Evolutionary conservation across 2,888 invertebrate species (phyloP), one percentile per base, ranked within the genome.

Genomic region (Stratiomys singularior): DNA sequence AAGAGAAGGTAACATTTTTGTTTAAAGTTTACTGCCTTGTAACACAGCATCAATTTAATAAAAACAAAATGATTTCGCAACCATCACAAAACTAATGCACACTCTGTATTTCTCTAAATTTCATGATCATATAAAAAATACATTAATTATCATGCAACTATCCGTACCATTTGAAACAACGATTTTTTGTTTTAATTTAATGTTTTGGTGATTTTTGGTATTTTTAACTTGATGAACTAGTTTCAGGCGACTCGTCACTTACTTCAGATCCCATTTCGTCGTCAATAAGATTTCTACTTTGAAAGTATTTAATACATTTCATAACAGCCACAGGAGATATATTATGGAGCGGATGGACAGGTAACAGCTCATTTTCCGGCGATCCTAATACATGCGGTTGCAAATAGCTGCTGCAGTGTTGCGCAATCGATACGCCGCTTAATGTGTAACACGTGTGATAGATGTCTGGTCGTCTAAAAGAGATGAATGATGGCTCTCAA

Each of bases 361-460:
- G 89, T 82, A 90, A 91, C 78, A 96, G 86, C 88, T 93, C 92
- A 87, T 95, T 96, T 78, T 88, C 87, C 3, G 89, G 88, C 77
- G 90, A 87, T 7, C 95, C 95, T 30, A 94, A 88, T 66, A 94
- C 86, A 79, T 88, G 87, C 0, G 90, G 88, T 78, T 90, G 87
- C 18, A 87, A 85, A 25, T 83, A 83, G 9, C 83, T 84, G 72
- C 86, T 85, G 23, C 88, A 86, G 86, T 96, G 93, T 85, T 99
- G 99, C 1, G 98, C 95, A 78, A 99, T 91, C 18, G 98, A 95
- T 64, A 99, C 89, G 2, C 99, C 99, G 87, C 97, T 97, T 66
- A 99, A 88, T 0, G 95, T 93, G 85, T 99, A 99, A 87, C 99
- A 99, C 0, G 98, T 98, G 87, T 99, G 99, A 87, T 99, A 99